These are phyloP conservation scores for Unio pictorum DNA, from an alignment of 2,888 invertebrate genomes.

Conservation along the genomic window DNA sequence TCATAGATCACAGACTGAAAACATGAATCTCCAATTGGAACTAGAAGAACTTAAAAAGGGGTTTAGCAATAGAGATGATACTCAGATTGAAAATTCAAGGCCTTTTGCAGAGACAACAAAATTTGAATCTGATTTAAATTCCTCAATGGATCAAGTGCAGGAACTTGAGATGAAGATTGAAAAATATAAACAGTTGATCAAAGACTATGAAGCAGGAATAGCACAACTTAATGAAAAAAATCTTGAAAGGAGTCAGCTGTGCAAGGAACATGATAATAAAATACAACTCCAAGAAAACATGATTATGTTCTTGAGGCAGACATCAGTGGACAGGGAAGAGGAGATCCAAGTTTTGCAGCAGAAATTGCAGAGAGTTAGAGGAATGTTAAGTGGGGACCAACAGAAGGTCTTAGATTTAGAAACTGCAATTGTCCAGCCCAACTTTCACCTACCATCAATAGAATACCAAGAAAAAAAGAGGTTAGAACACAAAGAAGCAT, in stretches of 20 bases:
- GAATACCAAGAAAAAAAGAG: conserved; percentile 33
- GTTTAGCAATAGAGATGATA: conserved; percentile 6
- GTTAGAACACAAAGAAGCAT: conserved; percentile 4
- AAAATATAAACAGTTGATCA: conserved; percentile 21
- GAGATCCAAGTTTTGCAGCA: conserved; percentile 31
- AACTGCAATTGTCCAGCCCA: conserved; percentile 7
- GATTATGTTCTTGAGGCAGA: conserved; percentile 39
- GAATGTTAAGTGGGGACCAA: conserved; percentile 37
- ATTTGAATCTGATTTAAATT: conserved; percentile 25
- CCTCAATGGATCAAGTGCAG: conserved; percentile 21
- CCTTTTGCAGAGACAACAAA: conserved; percentile 31
- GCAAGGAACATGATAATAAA: conserved; percentile 26
- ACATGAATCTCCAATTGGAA: conserved; percentile 4
- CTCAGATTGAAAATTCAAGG: conserved; percentile 6
- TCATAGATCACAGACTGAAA: conserved; percentile 10
- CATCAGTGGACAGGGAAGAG: conserved; percentile 39
- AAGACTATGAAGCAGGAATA: conserved; percentile 37
- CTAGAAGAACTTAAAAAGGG: conserved; percentile 6
- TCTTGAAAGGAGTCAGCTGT: conserved; percentile 19
- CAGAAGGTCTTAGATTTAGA: conserved; percentile 18
- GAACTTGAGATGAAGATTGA: conserved; percentile 33
- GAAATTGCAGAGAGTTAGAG: conserved; percentile 37
- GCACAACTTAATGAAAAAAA: conserved; percentile 40
- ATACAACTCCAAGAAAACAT: conserved; percentile 29
- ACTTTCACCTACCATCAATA: conserved; percentile 29